Percentiles rank a stretch among this genome's conserved stretches.
Conservation (phyloP, 2,113 vertebrate species). For the Loxodonta africana region DNA sequence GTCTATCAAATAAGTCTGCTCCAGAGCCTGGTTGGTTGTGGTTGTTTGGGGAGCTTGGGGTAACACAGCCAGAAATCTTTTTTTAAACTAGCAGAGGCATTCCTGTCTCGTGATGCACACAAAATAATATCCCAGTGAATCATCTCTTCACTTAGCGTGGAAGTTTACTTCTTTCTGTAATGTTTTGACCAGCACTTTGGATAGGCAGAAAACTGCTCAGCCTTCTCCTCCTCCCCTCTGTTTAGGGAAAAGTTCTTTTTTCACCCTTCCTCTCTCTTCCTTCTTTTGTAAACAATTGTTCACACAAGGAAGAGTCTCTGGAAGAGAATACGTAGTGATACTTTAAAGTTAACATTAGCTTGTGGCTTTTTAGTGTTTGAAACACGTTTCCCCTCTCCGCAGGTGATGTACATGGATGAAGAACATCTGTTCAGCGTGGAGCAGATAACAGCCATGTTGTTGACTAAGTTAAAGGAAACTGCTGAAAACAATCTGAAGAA, state of each 20-base stretch:
- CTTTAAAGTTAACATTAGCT: neutral
- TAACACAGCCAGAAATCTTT: conserved; percentile 39
- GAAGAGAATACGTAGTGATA: neutral
- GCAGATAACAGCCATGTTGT: conserved; percentile 92
- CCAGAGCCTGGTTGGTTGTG: neutral
- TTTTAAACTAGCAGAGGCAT: conserved; percentile 41
- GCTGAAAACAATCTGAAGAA: conserved; percentile 92
- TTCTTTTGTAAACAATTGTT: neutral
- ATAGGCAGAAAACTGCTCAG: no score
- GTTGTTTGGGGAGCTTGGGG: neutral
- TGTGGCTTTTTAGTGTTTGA: neutral
- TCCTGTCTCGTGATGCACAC: neutral
- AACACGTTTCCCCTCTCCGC: conserved; percentile 32
- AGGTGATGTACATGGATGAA: conserved; percentile 93
- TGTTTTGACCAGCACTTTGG: neutral
- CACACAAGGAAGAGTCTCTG: neutral
- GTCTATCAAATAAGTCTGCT: neutral
- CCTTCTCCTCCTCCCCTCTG: neutral
- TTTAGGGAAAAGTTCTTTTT: neutral
- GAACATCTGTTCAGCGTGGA: conserved; percentile 91
- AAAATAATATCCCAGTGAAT: conserved; percentile 39
- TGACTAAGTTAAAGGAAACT: conserved; percentile 92
- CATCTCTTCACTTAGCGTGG: conserved; percentile 19
- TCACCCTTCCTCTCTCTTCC: neutral
- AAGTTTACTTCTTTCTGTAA: neutral